Evolutionary conservation across 2,113 vertebrate genomes (phyloP), one percentile per base, ranked within the genome.

Genomic region (Gavialis gangeticus): DNA sequence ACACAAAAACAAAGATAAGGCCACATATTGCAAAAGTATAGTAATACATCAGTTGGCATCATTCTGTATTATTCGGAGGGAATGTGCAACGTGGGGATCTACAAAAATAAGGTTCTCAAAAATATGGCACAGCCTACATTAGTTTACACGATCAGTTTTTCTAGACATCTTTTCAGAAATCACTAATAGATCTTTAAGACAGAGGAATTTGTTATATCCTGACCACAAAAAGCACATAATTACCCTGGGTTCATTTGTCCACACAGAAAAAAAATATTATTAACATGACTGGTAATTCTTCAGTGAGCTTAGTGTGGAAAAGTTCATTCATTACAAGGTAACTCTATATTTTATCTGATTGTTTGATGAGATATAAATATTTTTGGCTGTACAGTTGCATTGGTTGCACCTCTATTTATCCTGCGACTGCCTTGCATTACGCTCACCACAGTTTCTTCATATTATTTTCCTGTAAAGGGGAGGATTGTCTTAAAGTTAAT

Each of bases 21-120:
- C 10, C 6, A 80, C 21, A 62, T 83, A 84, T 85, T 87, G 34
- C 91, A 90, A 63, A 89, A 69, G 1, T 95, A 59, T 18, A 84
- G 27, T 75, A 93, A 93, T 46, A 81, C 5, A 79, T 84, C 15
- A 64, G 64, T 73, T 8, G 3, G 24, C 15, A 82, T n/a, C 30
- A 75, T 91, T 94, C 77, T 92, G 12, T 90, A 95, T 93, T 79
- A 89, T 86, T 95, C 94, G 87, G 92, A 94, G 86, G 27, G 82
- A 97, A 92, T 64, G 80, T 60, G 63, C 27, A 82, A 62, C 86
- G 75, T 76, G 5, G 66, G 14, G 69, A 24, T 37, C 75, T 21
- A 30, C 69, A 88, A 46, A 46, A 46, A 46, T 46, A 9, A 46
- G 9, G 46, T 46, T 46, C 11, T 9, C 28, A 93, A 89, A 15